phyloP scores from a whole-genome alignment of 30 jellyfish, hydroid and myxozoan genomes.

The Nemopilema nomurai region DNA sequence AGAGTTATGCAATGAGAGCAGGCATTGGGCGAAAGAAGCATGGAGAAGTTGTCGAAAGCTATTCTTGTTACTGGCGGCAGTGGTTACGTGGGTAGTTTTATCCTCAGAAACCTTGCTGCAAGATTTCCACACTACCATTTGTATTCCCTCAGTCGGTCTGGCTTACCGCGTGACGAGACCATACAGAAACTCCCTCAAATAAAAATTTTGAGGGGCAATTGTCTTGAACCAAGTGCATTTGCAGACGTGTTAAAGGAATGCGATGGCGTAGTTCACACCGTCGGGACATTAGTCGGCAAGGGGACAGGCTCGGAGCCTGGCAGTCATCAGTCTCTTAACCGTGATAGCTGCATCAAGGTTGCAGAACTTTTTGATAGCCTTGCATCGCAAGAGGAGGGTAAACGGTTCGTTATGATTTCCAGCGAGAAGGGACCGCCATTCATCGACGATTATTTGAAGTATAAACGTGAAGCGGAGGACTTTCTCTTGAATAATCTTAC shows the following conservation, averaged over 20 bases:
- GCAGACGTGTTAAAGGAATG: conserved; percentile 56
- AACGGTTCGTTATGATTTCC: conserved; percentile 62
- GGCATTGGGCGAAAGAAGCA: background rate
- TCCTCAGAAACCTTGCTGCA: conserved; percentile 56
- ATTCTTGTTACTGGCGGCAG: conserved; percentile 75
- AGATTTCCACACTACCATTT: conserved; percentile 54
- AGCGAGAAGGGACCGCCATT: conserved; percentile 80
- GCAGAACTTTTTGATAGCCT: conserved; percentile 56
- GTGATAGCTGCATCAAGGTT: conserved; percentile 66
- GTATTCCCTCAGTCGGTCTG: conserved; percentile 63
- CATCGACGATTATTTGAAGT: conserved; percentile 56
- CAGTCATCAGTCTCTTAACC: conserved; percentile 68
- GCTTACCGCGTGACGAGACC: conserved; percentile 45
- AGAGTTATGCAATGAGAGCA: background rate
- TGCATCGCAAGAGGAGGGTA: conserved; percentile 35
- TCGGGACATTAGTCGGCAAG: conserved; percentile 59
- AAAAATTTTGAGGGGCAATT: conserved; percentile 51
- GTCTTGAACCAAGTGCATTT: conserved; percentile 59
- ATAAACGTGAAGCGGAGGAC: conserved; percentile 61
- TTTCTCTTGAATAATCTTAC: conserved; percentile 20
- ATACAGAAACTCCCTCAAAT: conserved; percentile 36
- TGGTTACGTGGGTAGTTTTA: conserved; percentile 72
- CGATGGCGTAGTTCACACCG: conserved; percentile 69
- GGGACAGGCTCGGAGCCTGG: conserved; percentile 76
- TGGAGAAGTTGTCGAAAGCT: conserved; percentile 31